Base-by-base conservation (phyloP, 2,888 invertebrate genomes). In the Stenichneumon culpator region DNA sequence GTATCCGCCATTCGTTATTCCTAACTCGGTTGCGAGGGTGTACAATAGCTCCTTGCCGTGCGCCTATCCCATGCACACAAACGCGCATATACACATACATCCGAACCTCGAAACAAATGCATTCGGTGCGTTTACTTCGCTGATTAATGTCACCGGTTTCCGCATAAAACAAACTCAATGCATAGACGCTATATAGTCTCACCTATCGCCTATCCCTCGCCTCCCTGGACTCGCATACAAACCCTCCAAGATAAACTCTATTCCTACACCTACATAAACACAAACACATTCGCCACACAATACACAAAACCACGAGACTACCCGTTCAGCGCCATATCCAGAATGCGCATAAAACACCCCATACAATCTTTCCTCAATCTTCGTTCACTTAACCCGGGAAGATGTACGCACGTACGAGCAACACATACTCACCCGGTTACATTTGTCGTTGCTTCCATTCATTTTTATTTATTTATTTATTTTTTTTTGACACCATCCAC, bases 141-240 rank as follows among this genome's bases (percentile, higher is more conserved):
- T 67, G 67, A 67, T 67, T 67, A 67, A 67, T 67, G 67, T 67
- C 67, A 39, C 67, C 36, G 39, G 19, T 67, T 67, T 6, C 36
- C 19, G 36, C 39, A 22, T 36, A 67, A 65, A 65, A 39, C 19
- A 36, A 19, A 67, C 19, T 19, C 36, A 44, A 67, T 65, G 36
- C 32, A 65, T 44, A 22, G 39, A 14, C 28, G 6, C 63, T 16
- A n/a, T 63, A 63, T 63, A 32, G 28, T n/a, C 32, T 63, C 28
- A 16, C 63, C 63, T 28, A 63, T 63, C 63, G 25, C 60, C 60
- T 60, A 16, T 60, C 22, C 60, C 16, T 16, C 4, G 11, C 60
- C 60, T 14, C 28, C 60, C 28, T 60, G 16, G 11, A n/a, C 25
- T 14, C 57, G 32, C 16, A 63, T 32, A 16, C 63, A 63, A 28